Base-by-base conservation (phyloP, 2,113 vertebrate species). In the Collichthys lucidus region DNA sequence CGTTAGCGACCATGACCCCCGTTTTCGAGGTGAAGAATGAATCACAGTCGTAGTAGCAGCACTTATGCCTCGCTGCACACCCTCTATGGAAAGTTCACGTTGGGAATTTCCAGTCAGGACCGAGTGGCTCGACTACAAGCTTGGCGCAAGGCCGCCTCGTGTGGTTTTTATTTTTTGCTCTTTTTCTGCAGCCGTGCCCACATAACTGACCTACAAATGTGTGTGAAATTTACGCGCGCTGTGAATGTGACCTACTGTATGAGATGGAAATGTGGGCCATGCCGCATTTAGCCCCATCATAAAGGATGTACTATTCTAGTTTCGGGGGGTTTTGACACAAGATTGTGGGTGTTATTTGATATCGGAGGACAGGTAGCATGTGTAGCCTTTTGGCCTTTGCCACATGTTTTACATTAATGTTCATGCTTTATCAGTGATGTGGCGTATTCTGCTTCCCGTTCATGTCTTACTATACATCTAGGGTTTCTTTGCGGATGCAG, bases 201-300 rank as follows among this genome's bases (percentile, higher is more conserved):
- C 79, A 86, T 73, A 63, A 46, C 85, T 91, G 91, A 91, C 80
- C 88, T 88, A 91, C 74, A 92, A 93, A 88, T 19, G 68, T 86
- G 92, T 85, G 88, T 83, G 79, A 80, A 89, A 84, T 82, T 82
- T 86, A 80, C 60, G 2, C 66, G 19, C 57, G 62, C 3, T 46
- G 75, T 75, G 35, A 79, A 63, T 57, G 66, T 86, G 74, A 86
- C 89, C 74, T 57, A 79, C 66, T 84, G 81, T 79, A n/a, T 42
- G 59, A 50, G 66, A 86, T 87, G 86, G 75, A 88, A 92, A 86
- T 50, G 57, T 60, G 60, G 4, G 70, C 22, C 72, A 31, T 7
- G 2, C 53, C 79, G 44, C 42, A 47, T 22, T 50, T 55, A 5
- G 49, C 26, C 2, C 19, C 66, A 53, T 59, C 35, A 64, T 67